Conservation (phyloP, 2,888 invertebrate genomes). For the Alviniconcha strummeri region DNA sequence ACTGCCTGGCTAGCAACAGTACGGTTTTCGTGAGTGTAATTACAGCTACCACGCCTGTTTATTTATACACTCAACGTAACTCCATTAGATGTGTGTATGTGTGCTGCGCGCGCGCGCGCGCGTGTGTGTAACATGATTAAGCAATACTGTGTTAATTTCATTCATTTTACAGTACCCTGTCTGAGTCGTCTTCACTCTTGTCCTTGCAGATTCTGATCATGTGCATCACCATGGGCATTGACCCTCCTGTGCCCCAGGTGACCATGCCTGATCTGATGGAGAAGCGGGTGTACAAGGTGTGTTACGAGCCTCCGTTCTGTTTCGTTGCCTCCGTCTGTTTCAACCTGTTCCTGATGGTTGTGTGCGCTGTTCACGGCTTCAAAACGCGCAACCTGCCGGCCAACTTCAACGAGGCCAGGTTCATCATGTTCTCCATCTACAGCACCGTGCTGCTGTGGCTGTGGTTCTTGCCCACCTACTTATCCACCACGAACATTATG, state of each 20-base stretch:
- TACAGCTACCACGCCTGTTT: too few species aligned
- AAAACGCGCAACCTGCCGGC: constrained; percentile 92
- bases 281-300: constrained; percentile 79
- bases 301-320: constrained; percentile 78
- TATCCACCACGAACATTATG: constrained; percentile 81
- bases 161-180: too few species aligned
- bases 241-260: constrained; percentile 80
- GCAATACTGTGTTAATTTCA: too few species aligned
- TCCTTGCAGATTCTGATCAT: constrained; percentile 82
- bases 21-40: too few species aligned
- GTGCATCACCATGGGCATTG: constrained; percentile 88
- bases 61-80: too few species aligned
- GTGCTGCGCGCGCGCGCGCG: too few species aligned
- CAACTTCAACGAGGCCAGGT: constrained; percentile 89
- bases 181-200: background rate
- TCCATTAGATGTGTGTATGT: too few species aligned
- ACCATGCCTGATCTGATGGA: constrained; percentile 58
- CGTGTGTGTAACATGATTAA: too few species aligned
- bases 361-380: constrained; percentile 94
- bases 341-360: constrained; percentile 82
- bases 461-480: constrained; percentile 97
- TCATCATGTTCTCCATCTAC: constrained; percentile 97
- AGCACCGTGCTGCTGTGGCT: constrained; percentile 98
- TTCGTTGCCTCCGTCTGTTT: constrained; percentile 87
- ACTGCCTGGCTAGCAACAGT: too few species aligned